Base-by-base conservation (phyloP, 2,797 vertebrate genomes). In the Pangasius larnaudii region DNA sequence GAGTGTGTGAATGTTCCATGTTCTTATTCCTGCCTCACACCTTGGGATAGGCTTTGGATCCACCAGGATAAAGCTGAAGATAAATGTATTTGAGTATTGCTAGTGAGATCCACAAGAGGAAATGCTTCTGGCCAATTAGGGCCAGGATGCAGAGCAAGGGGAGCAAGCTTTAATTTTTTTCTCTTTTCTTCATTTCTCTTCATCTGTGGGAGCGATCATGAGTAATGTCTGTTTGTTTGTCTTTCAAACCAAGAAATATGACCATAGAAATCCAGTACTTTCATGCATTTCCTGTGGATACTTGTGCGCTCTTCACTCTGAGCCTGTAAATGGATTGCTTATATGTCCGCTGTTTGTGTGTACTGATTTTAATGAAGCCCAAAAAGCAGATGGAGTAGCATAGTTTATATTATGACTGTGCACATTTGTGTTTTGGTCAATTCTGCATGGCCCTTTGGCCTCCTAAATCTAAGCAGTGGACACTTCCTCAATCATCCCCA, bases 181-280 rank as follows among this genome's bases (percentile, higher is more conserved):
- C 84, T 92, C 90, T 83, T 74, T 80, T 19, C 59, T 27, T 19
- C 90, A 89, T 94, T 93, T 93, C 58, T 22, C 82, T 88, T 65
- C 91, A 94, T 95, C 94, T 95, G 94, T 94, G 92, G 89, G 93
- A 92, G 88, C 88, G 90, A 90, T 90, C 90, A 90, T 87, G 91
- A 94, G 88, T 87, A 69, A 91, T 89, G 90, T 84, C 75, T 93
- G 92, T 94, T 94, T 95, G 91, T 91, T 90, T 91, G 84, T 85
- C 92, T 91, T 92, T 87, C 90, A 91, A 90, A 92, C 88, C 74
- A 92, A 65, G 86, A 86, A 93, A 93, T 92, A 93, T 90, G 91
- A 16, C 72, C 65, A 61, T 81, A 74, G 86, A 96, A 94, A 96
- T 93, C 94, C 93, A 91, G 89, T 87, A 93, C 75, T 94, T 96